Evolutionary conservation across 2,888 invertebrate genomes (phyloP), one percentile per base, ranked within the genome.

Genomic region (Allophyes oxyacanthae): DNA sequence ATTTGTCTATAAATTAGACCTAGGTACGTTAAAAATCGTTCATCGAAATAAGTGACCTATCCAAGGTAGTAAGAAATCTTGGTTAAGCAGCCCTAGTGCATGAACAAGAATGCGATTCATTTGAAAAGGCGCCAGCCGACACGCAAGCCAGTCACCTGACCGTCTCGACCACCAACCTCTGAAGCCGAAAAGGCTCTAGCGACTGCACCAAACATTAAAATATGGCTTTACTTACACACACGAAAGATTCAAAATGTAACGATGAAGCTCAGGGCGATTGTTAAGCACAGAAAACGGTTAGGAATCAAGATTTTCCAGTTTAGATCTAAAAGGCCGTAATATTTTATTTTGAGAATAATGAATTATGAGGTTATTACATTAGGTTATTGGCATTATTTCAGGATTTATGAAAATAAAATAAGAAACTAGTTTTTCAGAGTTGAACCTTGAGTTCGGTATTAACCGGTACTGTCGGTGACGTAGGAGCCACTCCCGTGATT

Each of bases 131-230:
- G 81, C 82, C 81, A 79, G 84, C 74, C 78, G 73, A 87, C 83
- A 87, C 86, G 85, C 86, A 86, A 86, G 75, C 85, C 83, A 83
- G 88, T 88, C 89, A 90, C 87, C 86, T 90, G 90, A 90, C 85
- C 82, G 85, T 48, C 48, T 70, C 69, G 64, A 71, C 63, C 66
- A 71, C 43, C 64, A 57, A 65, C 55, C 70, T 71, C 59, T 56
- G 52, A 57, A 58, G 64, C 13, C 73, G 33, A 77, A 72, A 75
- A 62, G 69, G 40, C 45, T 26, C 9, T 42, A 56, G 44, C 37
- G 40, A 50, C 28, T 53, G n/a, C 3, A 45, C 6, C n/a, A n/a
- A 30, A 25, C 30, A 48, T 42, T 44, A 30, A 43, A 60, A 52
- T 51, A 41, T 56, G 30, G 25, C 9, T 57, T 51, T 60, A 51